These are phyloP conservation scores for Brevimyrus niger DNA, from an alignment of 2,113 vertebrate genomes.

Conservation along the genomic window DNA sequence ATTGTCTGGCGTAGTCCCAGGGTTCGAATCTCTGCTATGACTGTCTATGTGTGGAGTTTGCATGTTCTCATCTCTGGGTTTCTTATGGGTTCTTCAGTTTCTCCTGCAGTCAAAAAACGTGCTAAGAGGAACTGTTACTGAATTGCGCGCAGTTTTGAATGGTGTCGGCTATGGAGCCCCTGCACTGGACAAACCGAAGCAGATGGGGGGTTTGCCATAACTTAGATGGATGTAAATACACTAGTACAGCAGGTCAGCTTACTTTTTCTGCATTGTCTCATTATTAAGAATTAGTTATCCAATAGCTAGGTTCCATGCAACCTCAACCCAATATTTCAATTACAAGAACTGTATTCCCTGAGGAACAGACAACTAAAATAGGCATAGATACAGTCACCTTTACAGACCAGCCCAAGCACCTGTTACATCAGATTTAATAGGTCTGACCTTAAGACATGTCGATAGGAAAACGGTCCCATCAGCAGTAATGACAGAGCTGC, in stretches of 20 bases:
- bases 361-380: background rate
- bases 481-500: background rate
- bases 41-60: background rate
- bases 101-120: background rate
- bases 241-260: background rate
- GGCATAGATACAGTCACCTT: background rate
- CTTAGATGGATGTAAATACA: background rate
- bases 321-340: background rate
- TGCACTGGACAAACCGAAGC: background rate
- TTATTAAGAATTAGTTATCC: background rate
- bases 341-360: background rate
- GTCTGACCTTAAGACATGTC: conserved; percentile 13
- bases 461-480: background rate
- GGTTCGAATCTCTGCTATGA: background rate
- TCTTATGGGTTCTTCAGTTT: background rate
- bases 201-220: background rate
- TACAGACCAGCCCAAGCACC: background rate
- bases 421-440: conserved; percentile 4
- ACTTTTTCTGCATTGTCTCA: background rate
- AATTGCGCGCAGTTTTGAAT: background rate
- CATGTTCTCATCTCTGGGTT: background rate
- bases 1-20: background rate
- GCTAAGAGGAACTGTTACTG: background rate
- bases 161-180: background rate
- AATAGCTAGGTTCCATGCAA: background rate